phyloP scores from a whole-genome alignment of 2,113 vertebrate species.

The Platanista minor region DNA sequence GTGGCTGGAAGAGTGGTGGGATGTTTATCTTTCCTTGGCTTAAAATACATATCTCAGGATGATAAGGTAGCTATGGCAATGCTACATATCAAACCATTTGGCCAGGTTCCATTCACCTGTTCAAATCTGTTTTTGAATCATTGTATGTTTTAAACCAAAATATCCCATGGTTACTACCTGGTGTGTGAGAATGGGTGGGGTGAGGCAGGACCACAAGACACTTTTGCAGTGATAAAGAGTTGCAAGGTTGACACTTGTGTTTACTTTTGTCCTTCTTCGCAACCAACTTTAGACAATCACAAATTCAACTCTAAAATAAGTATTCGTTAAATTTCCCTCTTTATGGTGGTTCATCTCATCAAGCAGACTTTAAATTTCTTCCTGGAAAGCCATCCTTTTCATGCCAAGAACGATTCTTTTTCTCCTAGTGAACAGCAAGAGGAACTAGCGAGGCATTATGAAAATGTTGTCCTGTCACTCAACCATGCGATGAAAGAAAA shows the following conservation, averaged over 20 bases:
- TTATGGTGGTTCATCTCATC: neutral
- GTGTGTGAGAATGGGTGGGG: neutral
- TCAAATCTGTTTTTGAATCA: neutral
- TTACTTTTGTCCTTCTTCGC: neutral
- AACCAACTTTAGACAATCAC: neutral
- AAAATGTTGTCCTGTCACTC: slow-evolving; percentile 62
- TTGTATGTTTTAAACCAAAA: neutral
- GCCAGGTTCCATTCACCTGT: neutral
- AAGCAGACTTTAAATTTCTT: neutral
- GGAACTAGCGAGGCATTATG: slow-evolving; percentile 26
- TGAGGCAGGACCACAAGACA: neutral
- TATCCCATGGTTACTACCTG: neutral
- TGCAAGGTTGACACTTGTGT: neutral
- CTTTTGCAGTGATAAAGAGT: neutral
- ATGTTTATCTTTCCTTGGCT: neutral
- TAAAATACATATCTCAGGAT: neutral
- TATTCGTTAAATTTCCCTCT: neutral
- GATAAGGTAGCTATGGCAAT: neutral
- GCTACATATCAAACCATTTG: neutral
- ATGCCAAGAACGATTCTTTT: neutral
- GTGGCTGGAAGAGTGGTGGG: neutral
- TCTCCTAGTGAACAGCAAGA: slow-evolving; percentile 71
- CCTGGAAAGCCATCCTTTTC: neutral
- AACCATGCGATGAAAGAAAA: slow-evolving; percentile 76
- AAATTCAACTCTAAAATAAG: neutral